Evolutionary conservation across 2,888 invertebrate genomes (phyloP), one percentile per base, ranked within the genome.

Genomic region (Heliconius sara): DNA sequence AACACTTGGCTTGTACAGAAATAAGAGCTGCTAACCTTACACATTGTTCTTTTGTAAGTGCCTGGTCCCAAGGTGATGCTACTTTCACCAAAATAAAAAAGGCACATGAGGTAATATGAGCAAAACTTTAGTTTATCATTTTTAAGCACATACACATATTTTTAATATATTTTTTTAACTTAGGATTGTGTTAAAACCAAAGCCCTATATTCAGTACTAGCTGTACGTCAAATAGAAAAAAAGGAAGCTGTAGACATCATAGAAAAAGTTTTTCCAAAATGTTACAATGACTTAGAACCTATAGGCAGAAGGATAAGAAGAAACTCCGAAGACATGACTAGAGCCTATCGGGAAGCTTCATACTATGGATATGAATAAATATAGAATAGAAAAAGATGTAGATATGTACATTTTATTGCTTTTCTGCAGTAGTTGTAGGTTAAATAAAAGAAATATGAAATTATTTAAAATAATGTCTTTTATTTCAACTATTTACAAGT

Each of bases 1-100:
- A 99, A 83, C 99, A 99, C 90, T 91, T 99, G 79, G 99, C 99
- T 0, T 99, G 99, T 88, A 98, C 99, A 0, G 99, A 99, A 96
- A 97, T 99, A 82, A 94, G 99, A 84, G 99, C 99, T 2, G 99
- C 99, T 0, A 99, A 99, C 91, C 95, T 99, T 66, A 97, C 98
- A 0, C 99, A 99, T 91, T 99, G 99, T 89, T 98, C 98, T 39
- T 98, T 98, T 87, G 83, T 97, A 43, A 97, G 98, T 85, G 98
- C 99, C 0, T 96, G 97, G 95, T 91, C 96, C 0, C 97, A 97
- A 86, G 98, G 98, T 0, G 97, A 97, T 88, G 97, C 97, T 0
- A 97, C 97, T 0, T 95, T 96, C 77, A 96, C 97, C 39, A 96
- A 97, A 85, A 93, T 98, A 57, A 97, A 97, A 86, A 91, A 97